phyloP scores from a whole-genome alignment of 2,113 vertebrate genomes.

The Tachycineta bicolor region DNA sequence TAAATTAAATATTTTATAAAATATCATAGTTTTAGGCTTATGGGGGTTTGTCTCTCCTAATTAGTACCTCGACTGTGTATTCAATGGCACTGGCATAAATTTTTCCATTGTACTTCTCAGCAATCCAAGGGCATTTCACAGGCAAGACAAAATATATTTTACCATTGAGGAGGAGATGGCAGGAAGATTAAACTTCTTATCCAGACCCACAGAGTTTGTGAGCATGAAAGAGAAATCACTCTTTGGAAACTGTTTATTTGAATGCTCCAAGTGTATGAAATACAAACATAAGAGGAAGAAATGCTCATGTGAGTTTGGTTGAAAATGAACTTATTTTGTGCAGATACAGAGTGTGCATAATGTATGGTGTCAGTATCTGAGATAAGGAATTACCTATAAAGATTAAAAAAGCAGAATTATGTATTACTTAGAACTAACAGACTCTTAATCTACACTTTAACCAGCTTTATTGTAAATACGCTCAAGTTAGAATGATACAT shows the following conservation, averaged over 20 bases:
- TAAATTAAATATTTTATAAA: slow-evolving; percentile 29
- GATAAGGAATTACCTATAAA: not conserved
- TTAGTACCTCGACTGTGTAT: not conserved
- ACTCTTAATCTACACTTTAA: not conserved
- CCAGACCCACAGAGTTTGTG: not conserved
- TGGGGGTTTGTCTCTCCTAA: not conserved
- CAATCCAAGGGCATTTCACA: not conserved
- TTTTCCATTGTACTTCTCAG: not conserved
- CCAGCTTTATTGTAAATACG: not conserved
- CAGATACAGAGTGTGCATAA: not conserved
- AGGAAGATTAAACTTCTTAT: not conserved
- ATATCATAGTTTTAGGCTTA: not conserved
- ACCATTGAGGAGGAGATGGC: not conserved
- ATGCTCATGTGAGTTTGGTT: not conserved
- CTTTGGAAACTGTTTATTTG: not conserved
- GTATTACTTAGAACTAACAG: not conserved
- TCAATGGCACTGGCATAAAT: not conserved
- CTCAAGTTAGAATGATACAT: not conserved
- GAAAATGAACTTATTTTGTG: not conserved
- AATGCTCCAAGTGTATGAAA: not conserved
- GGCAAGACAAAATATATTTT: not conserved
- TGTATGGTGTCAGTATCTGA: not conserved
- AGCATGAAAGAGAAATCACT: not conserved
- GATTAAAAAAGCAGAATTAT: not conserved
- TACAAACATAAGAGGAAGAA: not conserved